Percentiles rank a stretch among this genome's conserved stretches.
phyloP scores from a whole-genome alignment of 1,140 invertebrate genomes.

The Drusus annulatus region DNA sequence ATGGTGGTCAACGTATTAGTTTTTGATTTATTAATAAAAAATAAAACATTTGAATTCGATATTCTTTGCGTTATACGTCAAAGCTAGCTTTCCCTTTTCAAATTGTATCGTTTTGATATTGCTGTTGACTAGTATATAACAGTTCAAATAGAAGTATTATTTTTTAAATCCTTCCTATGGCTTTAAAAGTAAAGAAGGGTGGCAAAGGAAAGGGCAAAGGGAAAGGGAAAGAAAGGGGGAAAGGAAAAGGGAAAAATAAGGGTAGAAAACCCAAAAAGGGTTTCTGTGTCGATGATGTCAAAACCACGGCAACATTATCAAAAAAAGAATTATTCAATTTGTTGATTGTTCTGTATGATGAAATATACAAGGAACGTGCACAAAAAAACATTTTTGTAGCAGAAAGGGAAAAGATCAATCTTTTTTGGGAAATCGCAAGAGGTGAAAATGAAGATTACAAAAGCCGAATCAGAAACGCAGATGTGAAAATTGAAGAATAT shows the following conservation, averaged over 20 bases:
- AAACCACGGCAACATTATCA: neutral
- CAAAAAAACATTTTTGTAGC: neutral
- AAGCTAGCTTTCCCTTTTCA: no score
- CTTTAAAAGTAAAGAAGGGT: neutral
- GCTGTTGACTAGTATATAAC: no score
- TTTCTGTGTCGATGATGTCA: neutral
- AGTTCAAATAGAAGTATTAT: no score
- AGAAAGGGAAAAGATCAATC: neutral
- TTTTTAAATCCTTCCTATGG: no score
- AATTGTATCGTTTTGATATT: no score
- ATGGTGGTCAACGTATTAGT: no score
- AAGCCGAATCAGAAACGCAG: neutral
- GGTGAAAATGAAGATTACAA: neutral
- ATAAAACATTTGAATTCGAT: no score
- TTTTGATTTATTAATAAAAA: no score
- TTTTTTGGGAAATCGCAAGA: slow-evolving; percentile 5
- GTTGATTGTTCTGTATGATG: neutral
- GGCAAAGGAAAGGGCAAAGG: neutral
- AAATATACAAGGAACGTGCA: neutral
- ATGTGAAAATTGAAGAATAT: neutral
- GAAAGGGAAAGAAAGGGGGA: neutral
- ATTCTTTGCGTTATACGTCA: no score
- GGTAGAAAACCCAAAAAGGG: neutral
- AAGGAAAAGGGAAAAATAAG: neutral
- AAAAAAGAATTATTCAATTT: neutral